Evolutionary conservation across 2,113 vertebrate species (phyloP).

Genomic region (Leuciscus idus): DNA sequence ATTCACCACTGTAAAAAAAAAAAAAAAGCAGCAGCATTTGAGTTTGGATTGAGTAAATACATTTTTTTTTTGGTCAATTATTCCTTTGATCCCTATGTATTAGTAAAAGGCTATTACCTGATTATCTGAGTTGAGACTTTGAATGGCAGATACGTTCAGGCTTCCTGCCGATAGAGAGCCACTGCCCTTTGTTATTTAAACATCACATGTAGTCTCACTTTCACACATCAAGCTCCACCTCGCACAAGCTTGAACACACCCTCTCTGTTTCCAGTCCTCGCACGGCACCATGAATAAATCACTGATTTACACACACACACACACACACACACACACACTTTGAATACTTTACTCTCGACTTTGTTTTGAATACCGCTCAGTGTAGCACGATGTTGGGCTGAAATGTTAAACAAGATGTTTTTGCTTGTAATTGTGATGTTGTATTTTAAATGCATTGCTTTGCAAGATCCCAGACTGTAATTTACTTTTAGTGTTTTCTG

Average conservation of each 20-base stretch:
- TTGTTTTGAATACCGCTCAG: not conserved
- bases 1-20: not conserved
- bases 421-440: conserved; percentile 15
- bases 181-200: conserved; percentile 25
- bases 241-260: not conserved
- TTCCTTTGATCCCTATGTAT: not conserved
- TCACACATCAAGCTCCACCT: conserved; percentile 29
- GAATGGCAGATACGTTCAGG: not conserved
- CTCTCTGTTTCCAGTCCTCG: conserved; percentile 19
- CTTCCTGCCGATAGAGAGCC: not conserved
- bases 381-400: not conserved
- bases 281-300: not conserved
- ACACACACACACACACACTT: conserved; percentile 9
- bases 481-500: conserved; percentile 21
- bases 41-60: not conserved
- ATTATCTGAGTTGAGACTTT: conserved; percentile 13
- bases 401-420: conserved; percentile 14
- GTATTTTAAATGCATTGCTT: conserved; percentile 14
- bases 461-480: conserved; percentile 18
- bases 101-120: not conserved
- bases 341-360: conserved; percentile 9
- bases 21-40: not conserved
- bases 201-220: conserved; percentile 15
- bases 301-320: not conserved
- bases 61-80: not conserved